Base-by-base conservation (phyloP, 35 echinoderm and acorn worm genomes). In the Lytechinus variegatus region DNA sequence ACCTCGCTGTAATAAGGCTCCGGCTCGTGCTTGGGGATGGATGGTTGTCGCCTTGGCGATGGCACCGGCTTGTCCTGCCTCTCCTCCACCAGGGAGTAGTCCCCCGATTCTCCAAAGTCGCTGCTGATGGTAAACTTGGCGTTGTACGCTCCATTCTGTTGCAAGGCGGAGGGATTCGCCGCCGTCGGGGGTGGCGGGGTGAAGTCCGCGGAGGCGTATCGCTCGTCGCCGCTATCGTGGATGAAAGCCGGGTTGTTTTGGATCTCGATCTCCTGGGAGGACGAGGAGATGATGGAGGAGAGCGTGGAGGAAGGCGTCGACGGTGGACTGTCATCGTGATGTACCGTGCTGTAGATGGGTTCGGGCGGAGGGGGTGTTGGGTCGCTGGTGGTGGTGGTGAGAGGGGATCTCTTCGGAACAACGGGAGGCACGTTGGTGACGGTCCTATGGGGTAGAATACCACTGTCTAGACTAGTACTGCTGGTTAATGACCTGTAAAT, bases 1-100 rank as follows among this genome's bases (percentile, higher is more conserved):
- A 57, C 92, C 54, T 93, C 92, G 57, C 92, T 93, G 55, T 93
- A 93, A 54, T 93, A 93, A 93, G 92, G 92, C 92, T 93, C 92
- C 9, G 92, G 92, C 28, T 93, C 53, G 16, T 55, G 53, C 52
- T 21, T 24, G 53, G 27, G 52, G n/a, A 28, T 9, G 1, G 52
- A 57, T 19, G 55, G 92, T 57, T 93, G 52, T 54, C 92, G 92
- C 54, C 92, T 53, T 93, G 92, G 92, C 27, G 92, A 93, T 57
- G 55, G 52, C 27, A 53, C 27, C 11, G 92, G 92, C 52, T 9
- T 90, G 13, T 54, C 53, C n/a, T 29, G 54, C 12, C 27, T 27
- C 52, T 54, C 92, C 28, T 54, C 55, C 5, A 93, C 92, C 53
- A 93, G 13, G 92, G 92, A 93, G 92, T 93, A 93, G 29, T 93